Evolutionary conservation across 2,888 invertebrate species (phyloP), one percentile per base, ranked within the genome.

Genomic region (Chrysotoxum bicinctum): DNA sequence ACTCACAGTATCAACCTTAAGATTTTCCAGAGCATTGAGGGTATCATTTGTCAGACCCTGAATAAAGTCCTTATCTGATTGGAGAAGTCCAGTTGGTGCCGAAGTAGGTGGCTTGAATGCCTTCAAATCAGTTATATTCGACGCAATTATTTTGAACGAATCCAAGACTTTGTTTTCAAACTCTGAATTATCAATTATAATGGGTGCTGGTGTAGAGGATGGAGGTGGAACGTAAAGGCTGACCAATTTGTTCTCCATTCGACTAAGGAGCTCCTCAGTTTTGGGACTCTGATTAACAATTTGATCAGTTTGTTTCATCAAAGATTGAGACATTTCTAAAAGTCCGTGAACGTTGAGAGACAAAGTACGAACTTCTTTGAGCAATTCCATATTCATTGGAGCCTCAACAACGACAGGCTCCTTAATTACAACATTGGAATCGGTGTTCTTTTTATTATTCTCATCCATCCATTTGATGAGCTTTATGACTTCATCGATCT

Each of bases 21-120:
- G 90, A 56, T 93, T 93, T 73, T 93, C 93, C 50, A 96, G 87
- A 0, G 94, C 92, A 56, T 92, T 93, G 52, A 94, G 90, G 0
- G 96, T 96, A 68, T 94, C 92, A 90, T 96, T 96, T 83, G 94
- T 93, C 37, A 94, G 89, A 12, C 92, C 91, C 75, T 93, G 93
- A 1, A 96, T 90, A 92, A 93, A 90, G 91, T 93, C 68, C 90
- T 92, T 60, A 92, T 91, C 88, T 90, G 89, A 64, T 89, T 90
- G 87, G 90, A 92, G 85, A 90, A 94, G 89, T 0, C 81, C 81
- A 19, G 30, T 4, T 88, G 89, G n/a, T 87, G 77, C 16, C 8
- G 87, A 69, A 0, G 74, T 70, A 80, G 81, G 9, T 4, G 89
- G 83, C 0, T 75, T 21, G 10, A 19, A 92, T 21, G 92, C 92